Percentiles rank a stretch among this genome's conserved stretches.
Conservation (phyloP, 1,140 invertebrate species). For the Varroa destructor region DNA sequence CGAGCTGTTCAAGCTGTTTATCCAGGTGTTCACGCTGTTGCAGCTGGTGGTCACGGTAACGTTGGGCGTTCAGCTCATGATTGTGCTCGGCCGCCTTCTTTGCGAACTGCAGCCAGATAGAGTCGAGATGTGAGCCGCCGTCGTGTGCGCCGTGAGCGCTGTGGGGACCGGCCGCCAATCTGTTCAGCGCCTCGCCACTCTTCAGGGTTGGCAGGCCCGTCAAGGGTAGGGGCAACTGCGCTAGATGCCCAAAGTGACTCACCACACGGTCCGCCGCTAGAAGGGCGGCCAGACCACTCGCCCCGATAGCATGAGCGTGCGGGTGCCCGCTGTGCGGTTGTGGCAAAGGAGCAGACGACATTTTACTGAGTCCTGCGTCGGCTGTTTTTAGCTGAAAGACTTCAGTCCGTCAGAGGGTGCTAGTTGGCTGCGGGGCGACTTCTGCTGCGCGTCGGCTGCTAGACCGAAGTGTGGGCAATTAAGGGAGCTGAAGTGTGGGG, state of each 20-base stretch:
- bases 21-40: too few species aligned
- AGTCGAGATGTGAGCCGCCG: conserved; percentile 20
- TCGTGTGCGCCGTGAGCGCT: background rate
- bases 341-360: conserved; percentile 23
- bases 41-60: conserved; percentile 21
- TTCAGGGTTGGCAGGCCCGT: background rate
- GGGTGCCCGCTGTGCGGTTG: conserved; percentile 25
- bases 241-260: conserved; percentile 27
- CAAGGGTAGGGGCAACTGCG: conserved; percentile 23
- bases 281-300: conserved; percentile 24
- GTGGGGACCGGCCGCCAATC: background rate
- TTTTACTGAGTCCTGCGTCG: background rate
- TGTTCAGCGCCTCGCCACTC: conserved; percentile 19
- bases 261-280: conserved; percentile 27
- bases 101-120: conserved; percentile 28
- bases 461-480: too few species aligned
- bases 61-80: conserved; percentile 27
- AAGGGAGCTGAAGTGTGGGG: too few species aligned
- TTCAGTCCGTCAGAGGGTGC: too few species aligned
- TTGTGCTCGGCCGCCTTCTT: conserved; percentile 28
- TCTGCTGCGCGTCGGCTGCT: too few species aligned
- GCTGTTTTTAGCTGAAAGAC: too few species aligned
- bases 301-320: conserved; percentile 26
- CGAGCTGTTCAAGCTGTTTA: conserved; percentile 1
- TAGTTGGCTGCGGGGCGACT: too few species aligned